phyloP scores from a whole-genome alignment of 2,113 vertebrate species.

The Cheirogaleus medius region DNA sequence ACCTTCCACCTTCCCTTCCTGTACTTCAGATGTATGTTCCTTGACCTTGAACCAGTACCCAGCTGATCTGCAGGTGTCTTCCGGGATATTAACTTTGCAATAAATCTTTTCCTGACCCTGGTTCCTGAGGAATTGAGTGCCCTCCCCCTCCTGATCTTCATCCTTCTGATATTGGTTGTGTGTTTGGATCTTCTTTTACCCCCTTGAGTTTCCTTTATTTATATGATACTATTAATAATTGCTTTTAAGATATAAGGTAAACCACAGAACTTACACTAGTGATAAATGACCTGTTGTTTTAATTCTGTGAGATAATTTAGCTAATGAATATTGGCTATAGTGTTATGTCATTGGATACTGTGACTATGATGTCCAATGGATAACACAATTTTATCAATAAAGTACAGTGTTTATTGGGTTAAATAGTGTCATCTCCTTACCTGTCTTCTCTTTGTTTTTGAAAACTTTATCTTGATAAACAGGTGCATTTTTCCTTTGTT shows the following conservation, averaged over 20 bases:
- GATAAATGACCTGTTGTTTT: not conserved
- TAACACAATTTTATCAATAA: not conserved
- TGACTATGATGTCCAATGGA: not conserved
- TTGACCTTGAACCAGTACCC: constrained; percentile 76
- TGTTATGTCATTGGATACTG: not conserved
- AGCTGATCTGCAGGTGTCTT: no score
- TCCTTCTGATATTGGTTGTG: not conserved
- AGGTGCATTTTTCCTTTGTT: constrained; percentile 14
- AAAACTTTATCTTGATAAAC: constrained; percentile 1
- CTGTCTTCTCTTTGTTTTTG: not conserved
- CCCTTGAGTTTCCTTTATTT: not conserved
- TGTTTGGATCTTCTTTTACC: not conserved
- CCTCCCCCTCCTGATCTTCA: not conserved
- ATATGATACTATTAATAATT: not conserved
- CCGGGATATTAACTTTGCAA: not conserved
- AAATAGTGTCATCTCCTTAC: not conserved
- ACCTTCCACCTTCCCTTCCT: constrained; percentile 88
- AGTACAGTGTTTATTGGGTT: not conserved
- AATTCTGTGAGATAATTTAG: not conserved
- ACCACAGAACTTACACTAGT: not conserved
- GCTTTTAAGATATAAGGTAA: not conserved
- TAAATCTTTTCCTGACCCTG: not conserved
- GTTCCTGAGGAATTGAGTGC: not conserved
- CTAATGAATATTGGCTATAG: not conserved
- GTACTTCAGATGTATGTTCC: constrained; percentile 92